A percentile compares a stretch with the other conserved stretches of the same genome.
These are phyloP conservation scores for Drosophila diplacantha DNA, from an alignment of 2,888 invertebrate genomes.

Conservation along the genomic window DNA sequence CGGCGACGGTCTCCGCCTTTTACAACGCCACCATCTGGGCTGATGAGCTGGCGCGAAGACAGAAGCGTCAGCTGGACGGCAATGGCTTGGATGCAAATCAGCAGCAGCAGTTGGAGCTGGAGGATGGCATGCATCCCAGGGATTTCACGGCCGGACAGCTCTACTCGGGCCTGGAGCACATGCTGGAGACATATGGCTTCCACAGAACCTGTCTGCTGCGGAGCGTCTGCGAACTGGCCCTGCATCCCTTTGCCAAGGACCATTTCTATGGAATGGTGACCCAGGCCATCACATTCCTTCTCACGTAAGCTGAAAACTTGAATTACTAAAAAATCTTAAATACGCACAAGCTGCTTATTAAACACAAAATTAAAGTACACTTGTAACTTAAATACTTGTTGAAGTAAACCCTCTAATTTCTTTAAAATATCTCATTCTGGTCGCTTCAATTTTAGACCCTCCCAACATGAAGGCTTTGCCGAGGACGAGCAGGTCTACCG, in stretches of 20 bases:
- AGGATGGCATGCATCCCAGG: slow-evolving; percentile 50
- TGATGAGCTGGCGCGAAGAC: slow-evolving; percentile 49
- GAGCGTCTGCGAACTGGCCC: slow-evolving; percentile 83
- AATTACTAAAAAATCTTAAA: background rate
- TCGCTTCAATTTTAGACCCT: slow-evolving; percentile 75
- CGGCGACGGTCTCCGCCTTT: slow-evolving; percentile 63
- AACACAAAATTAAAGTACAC: background rate
- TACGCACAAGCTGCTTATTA: background rate
- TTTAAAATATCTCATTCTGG: background rate
- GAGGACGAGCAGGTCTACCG: slow-evolving; percentile 77
- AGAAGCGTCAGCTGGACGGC: slow-evolving; percentile 41
- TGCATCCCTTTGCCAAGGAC: slow-evolving; percentile 80
- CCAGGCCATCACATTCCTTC: slow-evolving; percentile 82
- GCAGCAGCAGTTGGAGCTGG: slow-evolving; percentile 8
- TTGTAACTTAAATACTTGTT: no score
- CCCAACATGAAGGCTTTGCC: slow-evolving; percentile 80
- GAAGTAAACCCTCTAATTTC: no score
- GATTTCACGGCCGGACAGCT: slow-evolving; percentile 75
- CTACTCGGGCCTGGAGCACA: slow-evolving; percentile 65
- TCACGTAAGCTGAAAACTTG: slow-evolving; percentile 81
- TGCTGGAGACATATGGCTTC: slow-evolving; percentile 79
- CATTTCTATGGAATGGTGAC: slow-evolving; percentile 80
- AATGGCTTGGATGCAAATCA: background rate
- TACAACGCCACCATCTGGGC: slow-evolving; percentile 72
- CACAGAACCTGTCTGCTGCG: slow-evolving; percentile 83